Percentiles rank a stretch among this genome's conserved stretches.
phyloP scores from a whole-genome alignment of 2,113 vertebrate species.

The Desmodus rotundus region DNA sequence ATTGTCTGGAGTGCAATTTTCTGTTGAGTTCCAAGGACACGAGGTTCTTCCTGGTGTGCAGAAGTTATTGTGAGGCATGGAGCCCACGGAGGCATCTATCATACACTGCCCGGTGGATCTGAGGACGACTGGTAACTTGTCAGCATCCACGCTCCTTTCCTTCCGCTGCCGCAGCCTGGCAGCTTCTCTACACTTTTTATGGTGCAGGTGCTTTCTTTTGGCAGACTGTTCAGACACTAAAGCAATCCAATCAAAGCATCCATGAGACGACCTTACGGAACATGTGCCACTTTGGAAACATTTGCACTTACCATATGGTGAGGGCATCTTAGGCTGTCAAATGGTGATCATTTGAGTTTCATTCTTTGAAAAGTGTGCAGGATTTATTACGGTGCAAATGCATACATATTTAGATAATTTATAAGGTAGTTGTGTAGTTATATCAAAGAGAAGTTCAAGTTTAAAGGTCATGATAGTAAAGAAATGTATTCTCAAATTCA shows the following conservation, averaged over 20 bases:
- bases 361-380: constrained; percentile 59
- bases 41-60: not conserved
- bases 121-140: constrained; percentile 60
- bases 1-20: not conserved
- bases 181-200: constrained; percentile 58
- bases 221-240: constrained; percentile 77
- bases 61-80: not conserved
- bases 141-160: constrained; percentile 43
- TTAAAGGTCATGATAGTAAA: not conserved
- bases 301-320: constrained; percentile 81
- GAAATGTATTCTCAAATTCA: not conserved
- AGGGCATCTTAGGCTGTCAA: constrained; percentile 73
- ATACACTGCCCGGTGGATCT: constrained; percentile 11
- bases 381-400: constrained; percentile 75
- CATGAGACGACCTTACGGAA: constrained; percentile 75
- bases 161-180: constrained; percentile 56
- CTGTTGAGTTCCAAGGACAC: not conserved
- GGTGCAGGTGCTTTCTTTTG: constrained; percentile 79
- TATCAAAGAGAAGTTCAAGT: constrained; percentile 47
- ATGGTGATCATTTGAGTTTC: constrained; percentile 70
- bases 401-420: constrained; percentile 57
- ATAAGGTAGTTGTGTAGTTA: constrained; percentile 39
- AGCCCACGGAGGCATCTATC: constrained; percentile 9
- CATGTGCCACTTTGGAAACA: constrained; percentile 80
- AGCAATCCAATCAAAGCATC: constrained; percentile 80